Evolutionary conservation across 1,140 invertebrate species (phyloP).

Genomic region (Zaprionus ornatus): DNA sequence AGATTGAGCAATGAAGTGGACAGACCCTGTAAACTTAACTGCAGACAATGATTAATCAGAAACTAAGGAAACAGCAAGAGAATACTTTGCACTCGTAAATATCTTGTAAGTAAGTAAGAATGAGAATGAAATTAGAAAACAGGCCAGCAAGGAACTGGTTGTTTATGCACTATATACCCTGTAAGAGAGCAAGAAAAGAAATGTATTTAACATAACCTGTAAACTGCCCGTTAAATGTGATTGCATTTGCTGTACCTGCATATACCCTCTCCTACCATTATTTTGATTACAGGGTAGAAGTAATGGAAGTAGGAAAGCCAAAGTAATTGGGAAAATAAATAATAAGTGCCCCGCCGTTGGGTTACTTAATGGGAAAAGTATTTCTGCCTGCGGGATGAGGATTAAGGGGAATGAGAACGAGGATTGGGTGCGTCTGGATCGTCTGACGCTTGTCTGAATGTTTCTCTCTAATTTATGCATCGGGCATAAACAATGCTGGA

Average conservation of each 20-base stretch:
- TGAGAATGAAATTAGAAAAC: neutral
- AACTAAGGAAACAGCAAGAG: neutral
- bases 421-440: neutral
- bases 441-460: conserved; percentile 22
- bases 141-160: too few relatives aligned
- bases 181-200: too few relatives aligned
- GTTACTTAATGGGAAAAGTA: conserved; percentile 29
- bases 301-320: conserved; percentile 22
- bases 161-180: too few relatives aligned
- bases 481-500: conserved; percentile 50
- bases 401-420: conserved; percentile 7
- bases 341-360: conserved; percentile 38
- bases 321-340: conserved; percentile 54
- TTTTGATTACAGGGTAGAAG: conserved; percentile 1
- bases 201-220: too few relatives aligned
- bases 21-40: neutral
- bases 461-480: conserved; percentile 64
- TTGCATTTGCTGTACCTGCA: neutral
- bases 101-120: conserved; percentile 19
- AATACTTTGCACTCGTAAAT: conserved; percentile 17
- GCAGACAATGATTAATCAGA: neutral
- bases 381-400: neutral
- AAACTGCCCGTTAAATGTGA: neutral
- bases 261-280: neutral
- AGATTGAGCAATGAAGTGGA: neutral